These are phyloP conservation scores for Drosophila triauraria DNA, from an alignment of 1,140 invertebrate genomes.

Conservation along the genomic window DNA sequence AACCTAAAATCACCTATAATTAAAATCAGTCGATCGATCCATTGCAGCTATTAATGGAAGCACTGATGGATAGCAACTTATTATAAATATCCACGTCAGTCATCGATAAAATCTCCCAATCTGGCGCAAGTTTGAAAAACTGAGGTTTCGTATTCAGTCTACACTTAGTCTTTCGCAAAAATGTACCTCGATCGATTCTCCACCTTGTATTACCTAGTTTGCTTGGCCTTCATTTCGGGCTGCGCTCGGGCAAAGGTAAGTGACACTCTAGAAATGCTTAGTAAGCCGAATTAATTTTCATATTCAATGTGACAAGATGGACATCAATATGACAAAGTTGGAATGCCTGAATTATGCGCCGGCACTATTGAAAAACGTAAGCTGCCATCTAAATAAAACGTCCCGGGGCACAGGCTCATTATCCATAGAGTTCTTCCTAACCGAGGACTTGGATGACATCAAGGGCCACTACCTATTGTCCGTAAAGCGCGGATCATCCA, in stretches of 20 bases:
- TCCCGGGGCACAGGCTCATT: not conserved
- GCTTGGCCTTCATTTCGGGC: not conserved
- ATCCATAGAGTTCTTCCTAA: not conserved
- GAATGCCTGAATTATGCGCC: slow-evolving; percentile 1
- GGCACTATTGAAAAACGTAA: not conserved
- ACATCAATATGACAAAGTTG: slow-evolving; percentile 1
- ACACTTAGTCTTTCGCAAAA: not conserved
- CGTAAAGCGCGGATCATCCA: not conserved
- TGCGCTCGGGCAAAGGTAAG: not conserved
- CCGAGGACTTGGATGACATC: slow-evolving; percentile 1
- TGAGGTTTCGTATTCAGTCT: not conserved
- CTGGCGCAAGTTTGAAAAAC: too few relatives aligned
- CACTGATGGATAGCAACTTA: not conserved
- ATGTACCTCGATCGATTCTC: not conserved
- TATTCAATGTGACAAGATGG: not conserved
- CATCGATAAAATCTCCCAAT: too few relatives aligned
- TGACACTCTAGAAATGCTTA: not conserved
- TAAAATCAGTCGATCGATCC: not conserved
- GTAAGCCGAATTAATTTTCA: not conserved
- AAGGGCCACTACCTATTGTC: slow-evolving; percentile 6
- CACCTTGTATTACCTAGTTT: not conserved
- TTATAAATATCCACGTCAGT: not conserved
- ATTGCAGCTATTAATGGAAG: not conserved
- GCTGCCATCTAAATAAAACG: not conserved
- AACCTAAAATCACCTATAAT: not conserved